These are phyloP conservation scores for Sisyra terminalis DNA, from an alignment of 2,888 invertebrate species.

Conservation along the genomic window DNA sequence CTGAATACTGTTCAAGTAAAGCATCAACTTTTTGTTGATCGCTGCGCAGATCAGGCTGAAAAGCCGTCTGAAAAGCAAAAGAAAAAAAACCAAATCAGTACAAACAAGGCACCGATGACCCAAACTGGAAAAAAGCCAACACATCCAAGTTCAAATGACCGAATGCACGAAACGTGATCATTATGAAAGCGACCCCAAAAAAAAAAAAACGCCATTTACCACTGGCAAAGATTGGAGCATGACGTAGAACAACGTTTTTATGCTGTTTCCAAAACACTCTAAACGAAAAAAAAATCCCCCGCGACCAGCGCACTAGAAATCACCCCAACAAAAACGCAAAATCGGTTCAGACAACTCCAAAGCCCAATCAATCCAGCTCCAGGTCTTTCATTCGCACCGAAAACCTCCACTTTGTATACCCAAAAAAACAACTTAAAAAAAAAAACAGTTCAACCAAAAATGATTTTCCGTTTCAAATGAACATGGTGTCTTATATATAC, in stretches of 20 bases:
- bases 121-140: neutral
- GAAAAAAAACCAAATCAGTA: constrained; percentile 2
- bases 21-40: constrained; percentile 57
- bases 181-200: neutral
- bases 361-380: too few relatives aligned
- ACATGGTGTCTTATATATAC: too few relatives aligned
- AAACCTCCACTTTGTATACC: too few relatives aligned
- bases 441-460: too few relatives aligned
- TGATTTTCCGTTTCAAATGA: too few relatives aligned
- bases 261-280: neutral
- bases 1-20: constrained; percentile 36
- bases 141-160: neutral
- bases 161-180: neutral
- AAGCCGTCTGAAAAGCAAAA: constrained; percentile 23
- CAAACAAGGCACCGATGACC: constrained; percentile 1
- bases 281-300: too few relatives aligned
- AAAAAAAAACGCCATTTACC: constrained; percentile 1
- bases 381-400: too few relatives aligned
- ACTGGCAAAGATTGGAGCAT: constrained; percentile 6
- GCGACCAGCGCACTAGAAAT: too few relatives aligned
- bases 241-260: constrained; percentile 6
- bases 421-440: too few relatives aligned
- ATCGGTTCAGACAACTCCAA: too few relatives aligned
- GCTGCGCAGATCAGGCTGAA: constrained; percentile 38
- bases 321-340: too few relatives aligned